Percentiles rank a stretch among this genome's conserved stretches.
phyloP scores from a whole-genome alignment of 92 coral and sea anemone genomes.

The Anthopleura xanthogrammica region DNA sequence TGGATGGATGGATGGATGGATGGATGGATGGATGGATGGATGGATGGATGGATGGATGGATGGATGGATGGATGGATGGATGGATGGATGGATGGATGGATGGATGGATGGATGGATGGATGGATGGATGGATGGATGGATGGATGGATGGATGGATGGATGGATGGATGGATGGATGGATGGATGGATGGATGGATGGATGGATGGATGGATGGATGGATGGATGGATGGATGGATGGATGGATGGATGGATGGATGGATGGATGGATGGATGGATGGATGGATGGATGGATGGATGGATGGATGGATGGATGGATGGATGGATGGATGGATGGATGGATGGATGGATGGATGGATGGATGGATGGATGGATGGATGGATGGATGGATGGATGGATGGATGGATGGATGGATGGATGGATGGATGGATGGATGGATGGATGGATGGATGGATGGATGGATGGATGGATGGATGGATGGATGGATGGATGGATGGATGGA shows the following conservation, averaged over 20 bases:
- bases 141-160: too few species aligned
- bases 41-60: too few species aligned
- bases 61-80: too few species aligned
- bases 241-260: not conserved
- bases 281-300: not conserved
- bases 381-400: not conserved
- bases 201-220: not conserved
- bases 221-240: not conserved
- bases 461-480: too few species aligned
- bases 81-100: too few species aligned
- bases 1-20: not conserved
- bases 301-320: not conserved
- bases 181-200: not conserved
- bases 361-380: not conserved
- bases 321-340: not conserved
- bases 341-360: not conserved
- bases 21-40: too few species aligned
- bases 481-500: too few species aligned
- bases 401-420: too few species aligned
- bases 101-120: too few species aligned
- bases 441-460: too few species aligned
- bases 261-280: not conserved
- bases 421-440: too few species aligned
- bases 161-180: not conserved
- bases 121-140: too few species aligned